Conservation (phyloP, 1,140 invertebrate species). For the Hyles vespertilio region DNA sequence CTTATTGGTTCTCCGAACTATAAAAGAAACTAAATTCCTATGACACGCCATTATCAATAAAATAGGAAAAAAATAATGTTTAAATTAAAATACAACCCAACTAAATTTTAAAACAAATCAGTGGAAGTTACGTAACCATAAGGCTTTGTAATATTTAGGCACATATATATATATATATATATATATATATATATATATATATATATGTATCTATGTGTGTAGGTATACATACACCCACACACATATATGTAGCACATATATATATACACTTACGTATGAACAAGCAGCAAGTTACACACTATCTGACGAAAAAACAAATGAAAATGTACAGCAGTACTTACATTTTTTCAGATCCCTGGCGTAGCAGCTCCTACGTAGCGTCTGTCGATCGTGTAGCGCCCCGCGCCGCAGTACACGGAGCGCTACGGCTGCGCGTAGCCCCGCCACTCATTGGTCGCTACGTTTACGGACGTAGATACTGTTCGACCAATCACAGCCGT, state of each 20-base stretch:
- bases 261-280: not conserved
- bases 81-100: too few relatives aligned
- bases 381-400: conserved; percentile 68
- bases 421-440: conserved; percentile 67
- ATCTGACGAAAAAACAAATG: not conserved
- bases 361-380: conserved; percentile 64
- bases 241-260: too few relatives aligned
- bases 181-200: not conserved
- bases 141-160: not conserved
- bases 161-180: not conserved
- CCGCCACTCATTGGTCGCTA: conserved; percentile 50
- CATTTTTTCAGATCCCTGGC: conserved; percentile 66
- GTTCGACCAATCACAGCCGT: conserved; percentile 46
- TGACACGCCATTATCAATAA: too few relatives aligned
- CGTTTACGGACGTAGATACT: conserved; percentile 41
- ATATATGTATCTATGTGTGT: not conserved
- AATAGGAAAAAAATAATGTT: too few relatives aligned
- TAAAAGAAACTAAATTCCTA: too few relatives aligned
- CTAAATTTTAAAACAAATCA: conserved; percentile 2
- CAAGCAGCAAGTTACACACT: not conserved
- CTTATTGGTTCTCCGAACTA: too few relatives aligned
- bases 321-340: conserved; percentile 45
- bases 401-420: conserved; percentile 46
- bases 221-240: not conserved
- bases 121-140: conserved; percentile 6